phyloP scores from a whole-genome alignment of 2,113 vertebrate species.

The Choloepus hoffmanni region DNA sequence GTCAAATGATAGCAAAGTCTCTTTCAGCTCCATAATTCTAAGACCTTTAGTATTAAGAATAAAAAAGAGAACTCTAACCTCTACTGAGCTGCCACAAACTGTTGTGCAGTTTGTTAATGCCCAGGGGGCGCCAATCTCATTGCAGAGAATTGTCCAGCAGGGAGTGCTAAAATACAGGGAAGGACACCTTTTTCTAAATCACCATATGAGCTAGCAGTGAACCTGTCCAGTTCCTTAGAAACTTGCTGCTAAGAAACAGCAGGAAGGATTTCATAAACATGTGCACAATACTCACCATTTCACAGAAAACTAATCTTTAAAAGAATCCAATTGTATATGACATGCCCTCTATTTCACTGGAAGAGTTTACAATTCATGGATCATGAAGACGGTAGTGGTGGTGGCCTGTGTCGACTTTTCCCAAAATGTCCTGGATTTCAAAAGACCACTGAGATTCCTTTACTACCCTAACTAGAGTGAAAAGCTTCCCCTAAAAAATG shows the following conservation, averaged over 20 bases:
- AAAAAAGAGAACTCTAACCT: neutral
- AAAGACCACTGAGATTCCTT: neutral
- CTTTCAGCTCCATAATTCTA: neutral
- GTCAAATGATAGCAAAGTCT: neutral
- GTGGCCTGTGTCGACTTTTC: neutral
- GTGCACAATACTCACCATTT: neutral
- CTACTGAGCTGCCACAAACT: neutral
- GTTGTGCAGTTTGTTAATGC: neutral
- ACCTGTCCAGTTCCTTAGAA: neutral
- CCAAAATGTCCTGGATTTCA: neutral
- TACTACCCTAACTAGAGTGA: neutral
- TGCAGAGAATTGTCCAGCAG: neutral
- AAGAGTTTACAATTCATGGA: neutral
- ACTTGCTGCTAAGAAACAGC: neutral
- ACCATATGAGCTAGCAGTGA: neutral
- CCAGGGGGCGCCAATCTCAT: neutral
- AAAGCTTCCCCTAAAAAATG: neutral
- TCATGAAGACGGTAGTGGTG: neutral
- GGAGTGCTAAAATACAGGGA: no score
- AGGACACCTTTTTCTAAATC: neutral
- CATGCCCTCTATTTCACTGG: neutral
- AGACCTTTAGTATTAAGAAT: neutral
- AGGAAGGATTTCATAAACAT: neutral
- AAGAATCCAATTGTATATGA: neutral
- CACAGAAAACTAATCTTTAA: conserved; percentile 11